Evolutionary conservation across 2,888 invertebrate genomes (phyloP).

Genomic region (Chaitophorus viminalis): DNA sequence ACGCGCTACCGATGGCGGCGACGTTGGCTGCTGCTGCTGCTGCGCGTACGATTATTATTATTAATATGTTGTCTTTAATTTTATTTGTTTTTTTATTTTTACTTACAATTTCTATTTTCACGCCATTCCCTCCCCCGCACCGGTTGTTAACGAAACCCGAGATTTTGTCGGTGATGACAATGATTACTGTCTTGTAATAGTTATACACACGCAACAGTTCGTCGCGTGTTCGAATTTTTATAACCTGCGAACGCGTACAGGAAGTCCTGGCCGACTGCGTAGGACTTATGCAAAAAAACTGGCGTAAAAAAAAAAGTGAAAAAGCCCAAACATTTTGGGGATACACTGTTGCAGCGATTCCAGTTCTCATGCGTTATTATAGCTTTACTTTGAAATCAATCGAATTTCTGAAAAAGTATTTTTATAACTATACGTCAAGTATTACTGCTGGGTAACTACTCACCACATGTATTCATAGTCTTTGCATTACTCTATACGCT

Average conservation of each 20-base stretch:
- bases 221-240: neutral
- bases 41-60: neutral
- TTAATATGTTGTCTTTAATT: neutral
- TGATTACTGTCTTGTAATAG: neutral
- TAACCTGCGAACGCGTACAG: neutral
- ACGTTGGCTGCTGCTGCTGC: neutral
- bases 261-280: neutral
- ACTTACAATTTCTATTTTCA: slow-evolving; percentile 16
- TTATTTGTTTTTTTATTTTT: slow-evolving; percentile 13
- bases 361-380: too few relatives aligned
- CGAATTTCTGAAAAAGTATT: too few relatives aligned
- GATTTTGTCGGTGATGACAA: neutral
- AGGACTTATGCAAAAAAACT: neutral
- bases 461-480: too few relatives aligned
- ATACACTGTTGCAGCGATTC: too few relatives aligned
- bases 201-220: neutral
- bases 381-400: too few relatives aligned
- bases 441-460: too few relatives aligned
- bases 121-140: neutral
- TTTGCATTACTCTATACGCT: too few relatives aligned
- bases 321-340: too few relatives aligned
- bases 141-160: neutral
- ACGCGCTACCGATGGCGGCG: slow-evolving; percentile 14
- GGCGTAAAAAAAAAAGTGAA: neutral
- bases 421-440: too few relatives aligned